Base-by-base conservation (phyloP, 2,797 vertebrate genomes). In the Ficedula albicollis region DNA sequence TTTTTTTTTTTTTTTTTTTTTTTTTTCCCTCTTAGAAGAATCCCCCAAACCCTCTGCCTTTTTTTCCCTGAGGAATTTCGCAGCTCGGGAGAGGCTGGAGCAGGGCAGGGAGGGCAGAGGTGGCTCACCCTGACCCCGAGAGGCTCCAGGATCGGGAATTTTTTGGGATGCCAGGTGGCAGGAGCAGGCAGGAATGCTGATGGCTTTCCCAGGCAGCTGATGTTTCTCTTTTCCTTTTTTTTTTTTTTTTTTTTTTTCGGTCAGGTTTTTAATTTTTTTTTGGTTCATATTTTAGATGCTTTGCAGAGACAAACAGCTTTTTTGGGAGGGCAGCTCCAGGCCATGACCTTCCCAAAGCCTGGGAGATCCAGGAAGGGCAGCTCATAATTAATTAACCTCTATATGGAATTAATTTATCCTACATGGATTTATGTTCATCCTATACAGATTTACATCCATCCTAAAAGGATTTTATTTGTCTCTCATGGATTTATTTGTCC, bases 191-290 rank as follows among this genome's bases (percentile, higher is more conserved):
- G 95, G 89, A 94, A 85, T 52, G 29, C 79, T 97, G 87, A 98
- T 97, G 95, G 62, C 13, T 97, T 97, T 97, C 90, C 96, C 98
- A 97, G 97, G 93, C 86, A 54, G 80, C 66, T 62, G 85, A 59
- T 95, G 55, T 93, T 97, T 96, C 39, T 8, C 32, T 90, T 93
- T 74, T 23, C 16, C 26, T 11, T 51, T 38, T 34, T 5, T 48
- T 64, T 7, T 9, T 32, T 51, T 27, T 16, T 10, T 10, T 3
- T 14, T 48, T 48, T 58, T 18, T n/a, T 18, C n/a, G n/a, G n/a
- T 16, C 25, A 38, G 38, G 38, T 44, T 20, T 8, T 8, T 19
- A n/a, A n/a, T 51, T 64, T 9, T 10, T 26, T 58, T 18, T 39
- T 5, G n/a, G 66, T 76, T 91, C 95, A 93, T 93, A 87, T 84